Evolutionary conservation across 2,888 invertebrate genomes (phyloP).

Genomic region (Metallyticus violacea): DNA sequence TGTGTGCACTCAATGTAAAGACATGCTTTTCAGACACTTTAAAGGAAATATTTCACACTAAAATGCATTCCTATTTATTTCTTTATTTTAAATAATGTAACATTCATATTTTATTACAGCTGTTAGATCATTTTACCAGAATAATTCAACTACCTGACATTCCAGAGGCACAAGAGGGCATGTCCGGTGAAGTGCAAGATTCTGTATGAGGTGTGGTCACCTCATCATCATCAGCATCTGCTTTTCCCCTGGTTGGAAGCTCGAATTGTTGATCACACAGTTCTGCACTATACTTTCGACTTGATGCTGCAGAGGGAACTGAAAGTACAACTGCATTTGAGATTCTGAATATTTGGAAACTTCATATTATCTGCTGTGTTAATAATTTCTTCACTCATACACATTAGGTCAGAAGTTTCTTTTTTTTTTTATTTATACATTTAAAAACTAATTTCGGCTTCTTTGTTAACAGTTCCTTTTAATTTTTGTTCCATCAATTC

Average conservation of each 20-base stretch:
- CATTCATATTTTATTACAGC: too few relatives aligned
- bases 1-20: too few relatives aligned
- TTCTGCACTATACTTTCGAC: constrained; percentile 26
- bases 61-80: too few relatives aligned
- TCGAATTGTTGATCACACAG: constrained; percentile 15
- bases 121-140: not conserved
- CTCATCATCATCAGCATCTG: constrained; percentile 36
- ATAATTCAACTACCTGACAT: constrained; percentile 40
- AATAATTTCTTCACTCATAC: not conserved
- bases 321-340: not conserved
- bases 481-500: too few relatives aligned
- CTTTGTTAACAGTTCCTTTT: not conserved
- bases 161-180: constrained; percentile 44
- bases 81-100: too few relatives aligned
- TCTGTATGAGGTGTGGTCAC: constrained; percentile 40
- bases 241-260: not conserved
- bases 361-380: not conserved
- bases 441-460: not conserved
- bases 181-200: constrained; percentile 44
- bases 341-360: not conserved
- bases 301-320: constrained; percentile 26
- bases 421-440: not conserved
- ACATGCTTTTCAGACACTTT: too few relatives aligned
- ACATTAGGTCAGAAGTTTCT: too few relatives aligned
- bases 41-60: too few relatives aligned